phyloP scores from a whole-genome alignment of 2,113 vertebrate genomes.

The Limanda limanda region DNA sequence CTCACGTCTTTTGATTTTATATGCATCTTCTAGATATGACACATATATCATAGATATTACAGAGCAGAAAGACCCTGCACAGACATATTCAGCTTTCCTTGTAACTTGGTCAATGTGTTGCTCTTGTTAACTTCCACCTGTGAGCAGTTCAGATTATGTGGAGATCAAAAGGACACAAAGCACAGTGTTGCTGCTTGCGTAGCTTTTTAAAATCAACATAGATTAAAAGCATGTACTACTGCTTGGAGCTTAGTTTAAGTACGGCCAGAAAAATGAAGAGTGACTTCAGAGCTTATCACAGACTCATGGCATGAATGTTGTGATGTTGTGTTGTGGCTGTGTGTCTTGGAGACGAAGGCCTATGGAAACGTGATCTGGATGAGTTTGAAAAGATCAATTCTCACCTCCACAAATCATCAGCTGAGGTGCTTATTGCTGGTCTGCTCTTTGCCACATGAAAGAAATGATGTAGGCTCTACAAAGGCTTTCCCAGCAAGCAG shows the following conservation, averaged over 20 bases:
- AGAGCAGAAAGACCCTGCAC: background rate
- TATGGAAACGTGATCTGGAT: background rate
- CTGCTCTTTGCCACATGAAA: too few relatives aligned
- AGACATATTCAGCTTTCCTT: background rate
- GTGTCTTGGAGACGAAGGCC: background rate
- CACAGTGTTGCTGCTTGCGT: background rate
- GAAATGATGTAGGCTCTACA: background rate
- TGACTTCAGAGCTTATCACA: background rate
- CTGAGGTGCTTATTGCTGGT: background rate
- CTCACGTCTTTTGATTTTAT: slow-evolving; percentile 5
- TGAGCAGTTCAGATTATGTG: background rate
- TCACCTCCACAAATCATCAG: background rate
- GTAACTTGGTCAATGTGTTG: background rate
- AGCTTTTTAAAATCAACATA: background rate
- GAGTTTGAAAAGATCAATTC: background rate
- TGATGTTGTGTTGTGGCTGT: background rate
- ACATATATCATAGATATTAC: background rate
- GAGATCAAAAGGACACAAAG: background rate
- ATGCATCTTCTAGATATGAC: background rate
- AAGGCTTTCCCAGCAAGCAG: background rate
- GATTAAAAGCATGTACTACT: background rate
- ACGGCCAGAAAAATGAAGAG: background rate
- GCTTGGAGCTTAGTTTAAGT: background rate
- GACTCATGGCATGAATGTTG: background rate
- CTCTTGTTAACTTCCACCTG: background rate